Conservation (phyloP, 2,113 vertebrate species). For the Trematocara macrostoma region DNA sequence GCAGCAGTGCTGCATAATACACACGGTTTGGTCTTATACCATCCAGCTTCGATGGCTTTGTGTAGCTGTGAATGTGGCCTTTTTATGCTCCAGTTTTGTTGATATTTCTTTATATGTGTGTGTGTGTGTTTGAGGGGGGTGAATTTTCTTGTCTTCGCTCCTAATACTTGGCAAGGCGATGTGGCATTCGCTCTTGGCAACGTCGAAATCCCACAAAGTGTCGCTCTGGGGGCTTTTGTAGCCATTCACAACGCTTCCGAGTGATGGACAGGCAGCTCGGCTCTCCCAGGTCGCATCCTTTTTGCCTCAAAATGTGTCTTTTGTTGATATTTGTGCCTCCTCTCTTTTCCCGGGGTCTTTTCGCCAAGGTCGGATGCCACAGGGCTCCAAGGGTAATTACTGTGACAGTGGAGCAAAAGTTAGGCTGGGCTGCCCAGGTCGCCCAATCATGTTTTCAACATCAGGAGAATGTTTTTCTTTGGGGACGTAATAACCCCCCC, state of each 20-base stretch:
- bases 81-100: conserved; percentile 65
- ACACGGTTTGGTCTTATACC: conserved; percentile 30
- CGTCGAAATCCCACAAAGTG: conserved; percentile 57
- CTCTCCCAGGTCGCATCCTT: conserved; percentile 44
- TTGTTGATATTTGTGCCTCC: conserved; percentile 48
- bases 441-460: conserved; percentile 67
- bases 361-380: conserved; percentile 31
- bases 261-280: conserved; percentile 63
- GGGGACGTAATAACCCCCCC: conserved; percentile 56
- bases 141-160: conserved; percentile 55
- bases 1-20: conserved; percentile 52
- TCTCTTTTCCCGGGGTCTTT: conserved; percentile 25
- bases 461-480: conserved; percentile 63
- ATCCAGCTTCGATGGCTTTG: conserved; percentile 49
- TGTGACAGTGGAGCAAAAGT: conserved; percentile 55
- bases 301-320: conserved; percentile 43
- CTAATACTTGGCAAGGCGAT: conserved; percentile 58
- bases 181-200: conserved; percentile 64
- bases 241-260: conserved; percentile 40
- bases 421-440: conserved; percentile 49
- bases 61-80: conserved; percentile 63
- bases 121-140: not conserved
- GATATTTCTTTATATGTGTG: conserved; percentile 41
- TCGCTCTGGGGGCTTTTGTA: conserved; percentile 58
- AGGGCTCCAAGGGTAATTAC: conserved; percentile 60